Evolutionary conservation across 2,797 vertebrate species (phyloP).

Genomic region (Agapornis canus): DNA sequence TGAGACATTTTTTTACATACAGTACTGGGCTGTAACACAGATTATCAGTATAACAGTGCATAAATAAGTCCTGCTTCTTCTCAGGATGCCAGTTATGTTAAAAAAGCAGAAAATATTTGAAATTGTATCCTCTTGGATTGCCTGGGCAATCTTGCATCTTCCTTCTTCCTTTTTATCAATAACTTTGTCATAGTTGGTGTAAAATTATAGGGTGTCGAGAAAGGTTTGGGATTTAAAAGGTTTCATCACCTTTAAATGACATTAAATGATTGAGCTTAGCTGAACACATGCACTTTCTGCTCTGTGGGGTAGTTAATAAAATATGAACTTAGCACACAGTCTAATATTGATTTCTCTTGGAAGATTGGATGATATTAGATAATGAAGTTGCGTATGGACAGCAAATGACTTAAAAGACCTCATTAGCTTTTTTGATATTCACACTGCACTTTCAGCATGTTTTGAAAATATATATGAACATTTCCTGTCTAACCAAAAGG

Average conservation of each 20-base stretch:
- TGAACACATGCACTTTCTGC: conserved; percentile 9
- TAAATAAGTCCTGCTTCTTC: not conserved
- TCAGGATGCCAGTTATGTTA: not conserved
- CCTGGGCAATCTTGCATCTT: not conserved
- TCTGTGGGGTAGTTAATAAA: conserved; percentile 55
- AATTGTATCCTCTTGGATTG: not conserved
- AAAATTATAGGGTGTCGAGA: not conserved
- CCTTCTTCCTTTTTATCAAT: not conserved
- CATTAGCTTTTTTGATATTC: conserved; percentile 34
- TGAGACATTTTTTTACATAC: not conserved
- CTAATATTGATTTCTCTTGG: conserved; percentile 62
- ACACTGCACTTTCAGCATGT: not conserved
- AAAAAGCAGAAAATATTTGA: not conserved
- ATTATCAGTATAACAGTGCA: not conserved
- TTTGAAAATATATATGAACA: not conserved
- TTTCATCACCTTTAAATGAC: conserved; percentile 25
- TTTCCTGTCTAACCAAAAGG: not conserved
- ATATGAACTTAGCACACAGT: conserved; percentile 35
- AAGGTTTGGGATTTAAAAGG: not conserved
- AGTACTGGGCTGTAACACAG: not conserved
- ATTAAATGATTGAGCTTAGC: not conserved
- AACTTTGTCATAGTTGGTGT: not conserved
- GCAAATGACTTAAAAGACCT: conserved; percentile 38
- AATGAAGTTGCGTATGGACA: conserved; percentile 46
- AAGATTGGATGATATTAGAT: conserved; percentile 38